These are phyloP conservation scores for Oncorhynchus tshawytscha DNA, from an alignment of 2,113 vertebrate genomes.

Conservation along the genomic window DNA sequence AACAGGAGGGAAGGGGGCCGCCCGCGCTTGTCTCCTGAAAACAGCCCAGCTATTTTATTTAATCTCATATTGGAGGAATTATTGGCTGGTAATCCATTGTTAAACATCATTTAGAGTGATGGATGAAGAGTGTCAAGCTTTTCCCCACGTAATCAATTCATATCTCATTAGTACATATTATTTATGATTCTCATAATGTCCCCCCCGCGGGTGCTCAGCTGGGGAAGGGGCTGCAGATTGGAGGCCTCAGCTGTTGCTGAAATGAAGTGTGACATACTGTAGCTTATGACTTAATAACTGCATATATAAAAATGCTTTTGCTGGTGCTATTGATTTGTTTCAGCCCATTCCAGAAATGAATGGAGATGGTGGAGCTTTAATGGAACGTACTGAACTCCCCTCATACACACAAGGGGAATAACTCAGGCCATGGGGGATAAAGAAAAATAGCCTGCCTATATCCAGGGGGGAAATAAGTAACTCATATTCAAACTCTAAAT, in stretches of 20 bases:
- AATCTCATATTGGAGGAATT: slow-evolving; percentile 94
- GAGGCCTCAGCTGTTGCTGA: slow-evolving; percentile 88
- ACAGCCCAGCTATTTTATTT: slow-evolving; percentile 92
- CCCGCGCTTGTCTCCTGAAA: slow-evolving; percentile 79
- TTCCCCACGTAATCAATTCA: slow-evolving; percentile 91
- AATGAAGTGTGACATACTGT: slow-evolving; percentile 98
- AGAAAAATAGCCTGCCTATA: slow-evolving; percentile 63
- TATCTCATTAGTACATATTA: slow-evolving; percentile 96
- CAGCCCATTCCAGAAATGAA: slow-evolving; percentile 77
- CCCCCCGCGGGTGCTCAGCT: slow-evolving; percentile 60
- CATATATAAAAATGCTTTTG: slow-evolving; percentile 92
- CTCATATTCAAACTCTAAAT: slow-evolving; percentile 85
- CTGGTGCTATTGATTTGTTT: slow-evolving; percentile 84
- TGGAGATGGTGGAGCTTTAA: slow-evolving; percentile 67
- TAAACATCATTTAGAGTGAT: slow-evolving; percentile 96
- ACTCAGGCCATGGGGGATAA: slow-evolving; percentile 62
- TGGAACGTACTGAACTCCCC: slow-evolving; percentile 46
- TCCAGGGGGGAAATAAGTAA: slow-evolving; percentile 23
- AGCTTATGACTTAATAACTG: slow-evolving; percentile 99
- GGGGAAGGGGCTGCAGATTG: slow-evolving; percentile 57
- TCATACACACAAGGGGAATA: slow-evolving; percentile 50
- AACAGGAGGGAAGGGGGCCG: slow-evolving; percentile 55
- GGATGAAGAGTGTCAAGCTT: slow-evolving; percentile 88
- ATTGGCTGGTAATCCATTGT: slow-evolving; percentile 91
- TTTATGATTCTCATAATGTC: slow-evolving; percentile 94